Percentiles rank a stretch among this genome's conserved stretches.
Evolutionary conservation across 2,797 vertebrate genomes (phyloP).

Genomic region (Poeciliopsis infans): DNA sequence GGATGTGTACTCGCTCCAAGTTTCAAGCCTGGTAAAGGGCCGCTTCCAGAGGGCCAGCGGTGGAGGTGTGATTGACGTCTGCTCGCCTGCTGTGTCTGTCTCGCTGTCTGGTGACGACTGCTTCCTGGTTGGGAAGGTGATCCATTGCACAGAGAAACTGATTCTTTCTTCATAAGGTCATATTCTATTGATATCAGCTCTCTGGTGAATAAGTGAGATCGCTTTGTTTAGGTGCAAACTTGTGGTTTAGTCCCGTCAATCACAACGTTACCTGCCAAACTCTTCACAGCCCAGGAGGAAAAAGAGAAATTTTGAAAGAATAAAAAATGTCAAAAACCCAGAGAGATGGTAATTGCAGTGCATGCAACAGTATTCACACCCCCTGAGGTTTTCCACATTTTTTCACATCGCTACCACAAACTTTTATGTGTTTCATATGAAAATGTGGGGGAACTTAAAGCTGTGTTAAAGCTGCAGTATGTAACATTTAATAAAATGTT

Average conservation of each 20-base stretch:
- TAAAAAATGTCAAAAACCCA: background rate
- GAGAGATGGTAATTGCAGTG: too few relatives aligned
- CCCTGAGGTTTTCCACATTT: background rate
- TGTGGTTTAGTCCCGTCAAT: background rate
- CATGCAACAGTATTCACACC: background rate
- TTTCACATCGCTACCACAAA: background rate
- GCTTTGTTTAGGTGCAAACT: background rate
- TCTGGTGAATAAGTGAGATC: background rate
- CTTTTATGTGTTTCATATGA: background rate
- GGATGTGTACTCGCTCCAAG: slow-evolving; percentile 89
- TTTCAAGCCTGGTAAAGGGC: slow-evolving; percentile 84
- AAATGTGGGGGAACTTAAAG: background rate
- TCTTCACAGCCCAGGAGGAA: background rate
- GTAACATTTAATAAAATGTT: too few relatives aligned
- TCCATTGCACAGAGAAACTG: background rate
- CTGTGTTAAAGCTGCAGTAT: too few relatives aligned
- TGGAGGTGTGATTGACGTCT: slow-evolving; percentile 74
- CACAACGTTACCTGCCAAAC: background rate
- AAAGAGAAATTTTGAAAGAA: background rate
- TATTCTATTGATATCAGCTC: background rate
- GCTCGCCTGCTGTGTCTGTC: slow-evolving; percentile 74
- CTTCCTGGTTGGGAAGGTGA: slow-evolving; percentile 93
- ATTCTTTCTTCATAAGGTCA: background rate
- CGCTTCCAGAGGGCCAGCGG: slow-evolving; percentile 80
- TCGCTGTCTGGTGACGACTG: slow-evolving; percentile 90